These are phyloP conservation scores for Grantiella picta DNA, from an alignment of 2,113 vertebrate genomes.

Conservation along the genomic window DNA sequence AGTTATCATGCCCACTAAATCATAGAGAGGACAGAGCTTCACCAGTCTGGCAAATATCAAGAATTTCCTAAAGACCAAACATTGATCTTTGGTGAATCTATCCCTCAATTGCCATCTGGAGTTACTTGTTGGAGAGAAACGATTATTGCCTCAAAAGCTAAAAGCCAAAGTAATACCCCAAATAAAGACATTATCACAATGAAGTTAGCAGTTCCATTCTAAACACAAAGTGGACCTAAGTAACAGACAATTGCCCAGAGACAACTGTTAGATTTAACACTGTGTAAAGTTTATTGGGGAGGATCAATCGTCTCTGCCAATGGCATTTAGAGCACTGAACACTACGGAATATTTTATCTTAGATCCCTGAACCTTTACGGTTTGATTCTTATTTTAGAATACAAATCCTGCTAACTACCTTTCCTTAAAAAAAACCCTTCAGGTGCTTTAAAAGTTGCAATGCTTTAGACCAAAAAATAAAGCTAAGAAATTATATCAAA, in stretches of 20 bases:
- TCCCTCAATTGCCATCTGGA: neutral
- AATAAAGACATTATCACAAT: neutral
- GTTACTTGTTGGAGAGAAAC: neutral
- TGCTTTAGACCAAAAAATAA: neutral
- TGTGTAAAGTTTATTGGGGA: neutral
- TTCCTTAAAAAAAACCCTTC: neutral
- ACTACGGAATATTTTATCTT: neutral
- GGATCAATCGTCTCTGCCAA: neutral
- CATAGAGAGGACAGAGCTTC: neutral
- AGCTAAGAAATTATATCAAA: neutral
- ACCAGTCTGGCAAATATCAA: neutral
- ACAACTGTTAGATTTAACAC: neutral
- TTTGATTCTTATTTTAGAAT: neutral
- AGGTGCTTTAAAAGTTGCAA: neutral
- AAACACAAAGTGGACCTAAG: neutral
- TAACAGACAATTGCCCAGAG: neutral
- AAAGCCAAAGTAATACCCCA: neutral
- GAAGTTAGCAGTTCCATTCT: neutral
- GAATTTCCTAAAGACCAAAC: neutral
- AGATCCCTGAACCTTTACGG: neutral
- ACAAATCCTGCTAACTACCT: neutral
- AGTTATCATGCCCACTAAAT: neutral
- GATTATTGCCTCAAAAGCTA: neutral
- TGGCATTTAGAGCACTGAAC: neutral
- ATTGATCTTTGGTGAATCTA: neutral